Evolutionary conservation across 2,113 vertebrate species (phyloP).

Genomic region (Redunca redunca): DNA sequence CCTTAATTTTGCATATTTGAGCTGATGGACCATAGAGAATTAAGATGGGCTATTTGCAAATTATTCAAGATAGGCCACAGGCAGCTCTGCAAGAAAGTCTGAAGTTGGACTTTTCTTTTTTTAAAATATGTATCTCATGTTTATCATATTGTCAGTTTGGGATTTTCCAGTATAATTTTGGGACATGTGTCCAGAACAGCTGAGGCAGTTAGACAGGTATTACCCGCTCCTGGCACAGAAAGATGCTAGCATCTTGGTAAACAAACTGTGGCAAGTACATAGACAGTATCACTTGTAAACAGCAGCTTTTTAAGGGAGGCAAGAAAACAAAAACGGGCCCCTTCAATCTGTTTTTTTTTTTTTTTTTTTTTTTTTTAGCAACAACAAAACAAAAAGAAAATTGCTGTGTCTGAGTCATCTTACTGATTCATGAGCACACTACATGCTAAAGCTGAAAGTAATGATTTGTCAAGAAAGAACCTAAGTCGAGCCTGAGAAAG

Average conservation of each 20-base stretch:
- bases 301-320: constrained; percentile 51
- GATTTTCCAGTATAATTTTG: not conserved
- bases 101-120: not conserved
- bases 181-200: constrained; percentile 50
- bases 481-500: not conserved
- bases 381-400: not conserved
- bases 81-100: not conserved
- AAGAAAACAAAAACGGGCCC: constrained; percentile 37
- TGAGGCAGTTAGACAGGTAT: constrained; percentile 54
- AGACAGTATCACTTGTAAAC: constrained; percentile 42
- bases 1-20: not conserved
- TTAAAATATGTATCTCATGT: not conserved
- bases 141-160: not conserved
- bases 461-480: not conserved
- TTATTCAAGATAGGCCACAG: not conserved
- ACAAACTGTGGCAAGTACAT: constrained; percentile 36
- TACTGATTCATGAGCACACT: not conserved
- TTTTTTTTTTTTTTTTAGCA: not conserved
- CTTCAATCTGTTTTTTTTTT: constrained; percentile 48
- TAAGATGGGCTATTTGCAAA: not conserved
- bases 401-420: not conserved
- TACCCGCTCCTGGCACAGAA: constrained; percentile 25
- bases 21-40: not conserved
- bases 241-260: constrained; percentile 37
- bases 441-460: not conserved